Base-by-base conservation (phyloP, 2,888 invertebrate genomes). In the Calliphora vomitoria region DNA sequence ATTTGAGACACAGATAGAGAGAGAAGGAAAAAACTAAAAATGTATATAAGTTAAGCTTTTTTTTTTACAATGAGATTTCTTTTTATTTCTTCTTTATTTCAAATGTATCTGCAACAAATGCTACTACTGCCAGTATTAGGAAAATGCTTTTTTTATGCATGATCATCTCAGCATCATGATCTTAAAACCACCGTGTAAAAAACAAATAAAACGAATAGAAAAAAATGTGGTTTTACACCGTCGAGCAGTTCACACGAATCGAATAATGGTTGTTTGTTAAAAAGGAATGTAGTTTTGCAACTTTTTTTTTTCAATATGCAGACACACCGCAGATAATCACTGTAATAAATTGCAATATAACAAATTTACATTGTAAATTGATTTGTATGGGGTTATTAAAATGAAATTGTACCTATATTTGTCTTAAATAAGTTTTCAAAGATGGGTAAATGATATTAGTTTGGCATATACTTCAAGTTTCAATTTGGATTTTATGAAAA, bases 221-320 rank as follows among this genome's bases (percentile, higher is more conserved):
- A 31, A 25, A 78, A 55, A 58, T 79, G 66, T 25, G 64, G 53
- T 55, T 62, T 66, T 78, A 66, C 55, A 55, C 20, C 13, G 8
- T 50, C 25, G 71, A 50, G 38, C 4, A 71, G 20, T 71, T 80
- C 60, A 47, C 71, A 71, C 69, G 47, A 60, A 71, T 41, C 68
- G 20, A 55, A 55, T 55, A 8, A 11, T 58, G 38, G 86, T 89
- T 85, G 82, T 84, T 72, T 74, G 47, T 86, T 87, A 68, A 86
- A 50, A 89, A 90, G 92, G 91, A 91, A 91, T 91, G 91, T 89
- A 88, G 91, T 91, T 90, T 89, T 91, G 90, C 91, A 89, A 92
- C 91, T 91, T 90, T 90, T 76, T 90, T 76, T 78, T 62, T 15
- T 38, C 25, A 72, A 13, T 13, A 44, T 11, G 11, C 13, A 44